Conservation (phyloP, 2,888 invertebrate genomes). For the Tetragnatha montana region DNA sequence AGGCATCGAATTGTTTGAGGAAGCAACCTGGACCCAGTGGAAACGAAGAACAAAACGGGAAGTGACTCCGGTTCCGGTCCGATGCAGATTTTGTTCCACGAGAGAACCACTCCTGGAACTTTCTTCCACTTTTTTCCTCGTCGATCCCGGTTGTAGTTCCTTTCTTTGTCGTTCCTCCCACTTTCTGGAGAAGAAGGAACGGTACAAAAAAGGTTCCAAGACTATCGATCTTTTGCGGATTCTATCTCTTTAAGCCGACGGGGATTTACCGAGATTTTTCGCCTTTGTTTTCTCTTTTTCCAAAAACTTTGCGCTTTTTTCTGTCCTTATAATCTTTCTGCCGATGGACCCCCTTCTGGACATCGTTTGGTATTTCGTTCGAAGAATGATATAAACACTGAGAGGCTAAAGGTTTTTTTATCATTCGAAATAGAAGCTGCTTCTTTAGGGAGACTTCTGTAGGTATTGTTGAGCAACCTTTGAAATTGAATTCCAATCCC, state of each 20-base stretch:
- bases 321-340: neutral
- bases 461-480: neutral
- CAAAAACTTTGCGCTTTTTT: slow-evolving; percentile 33
- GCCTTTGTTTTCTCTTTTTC: slow-evolving; percentile 54
- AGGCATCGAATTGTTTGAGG: slow-evolving; percentile 40
- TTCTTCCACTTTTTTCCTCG: slow-evolving; percentile 7
- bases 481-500: neutral
- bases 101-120: slow-evolving; percentile 36
- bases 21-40: slow-evolving; percentile 28
- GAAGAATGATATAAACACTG: neutral
- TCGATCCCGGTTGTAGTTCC: slow-evolving; percentile 21
- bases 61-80: slow-evolving; percentile 49
- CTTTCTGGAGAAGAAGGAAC: neutral
- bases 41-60: slow-evolving; percentile 46
- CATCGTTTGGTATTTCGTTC: neutral
- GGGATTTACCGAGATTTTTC: slow-evolving; percentile 61
- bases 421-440: neutral
- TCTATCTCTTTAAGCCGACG: slow-evolving; percentile 58
- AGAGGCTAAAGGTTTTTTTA: neutral
- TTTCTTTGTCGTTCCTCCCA: neutral
- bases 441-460: neutral
- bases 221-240: slow-evolving; percentile 38
- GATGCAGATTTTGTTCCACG: slow-evolving; percentile 58
- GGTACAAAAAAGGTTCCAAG: slow-evolving; percentile 17
- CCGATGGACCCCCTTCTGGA: neutral